Evolutionary conservation across 2,888 invertebrate genomes (phyloP), one percentile per base, ranked within the genome.

Genomic region (Cinara cedri): DNA sequence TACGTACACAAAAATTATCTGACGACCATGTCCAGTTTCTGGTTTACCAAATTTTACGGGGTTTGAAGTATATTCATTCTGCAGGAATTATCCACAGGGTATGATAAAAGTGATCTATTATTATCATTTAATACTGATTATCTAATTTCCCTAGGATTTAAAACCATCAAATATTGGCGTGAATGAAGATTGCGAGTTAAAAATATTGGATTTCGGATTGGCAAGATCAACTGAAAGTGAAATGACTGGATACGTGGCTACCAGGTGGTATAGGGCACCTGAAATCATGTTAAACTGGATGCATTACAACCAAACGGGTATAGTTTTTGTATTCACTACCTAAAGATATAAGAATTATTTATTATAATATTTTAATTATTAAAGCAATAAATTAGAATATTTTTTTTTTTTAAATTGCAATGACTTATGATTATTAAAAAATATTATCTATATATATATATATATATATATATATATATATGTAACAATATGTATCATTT

Each of bases 281-380:
- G 99, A 99, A 89, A 99, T 99, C 83, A 99, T 99, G 97, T 90
- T 99, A 54, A 99, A 99, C 86, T 99, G 99, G 99, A 99, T 98
- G 98, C 98, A 98, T 86, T 99, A 99, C 86, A 97, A 97, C 87
- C 96, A 98, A 87, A 98, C 98, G 82, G 91, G 91, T 91, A 83
- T n/a, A 57, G 19, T 75, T 75, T 44, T 9, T 44, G 51, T 42
- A 14, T 62, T 21, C 4, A 14, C 4, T 34, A 34, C 14, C 51
- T 51, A 16, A n/a, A 34, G 26, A 51, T 70, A 99, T 99, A 44
- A 24, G 16, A 1, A 55, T 72, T 57, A 42, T 78, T 46, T 6
- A 2, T 34, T 66, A 62, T 68, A 16, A 65, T 8, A 44, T 62
- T 66, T 49, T 42, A 10, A 55, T 55, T 42, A 14, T 51, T 19